Evolutionary conservation across 64 coral and sea anemone genomes (phyloP).

Genomic region (Hydrozoanthus tunicans): DNA sequence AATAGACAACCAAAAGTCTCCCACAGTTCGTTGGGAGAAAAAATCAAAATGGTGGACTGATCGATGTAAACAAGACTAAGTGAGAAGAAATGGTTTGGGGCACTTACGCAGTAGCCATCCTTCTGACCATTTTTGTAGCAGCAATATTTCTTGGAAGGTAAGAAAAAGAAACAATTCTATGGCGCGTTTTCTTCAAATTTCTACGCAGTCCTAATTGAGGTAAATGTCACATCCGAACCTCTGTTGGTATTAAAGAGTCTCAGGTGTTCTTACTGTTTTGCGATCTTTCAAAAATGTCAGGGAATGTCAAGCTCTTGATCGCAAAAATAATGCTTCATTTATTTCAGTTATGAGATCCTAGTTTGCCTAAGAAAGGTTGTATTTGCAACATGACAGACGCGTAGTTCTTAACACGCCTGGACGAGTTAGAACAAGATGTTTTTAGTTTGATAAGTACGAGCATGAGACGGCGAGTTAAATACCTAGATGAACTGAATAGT

Average conservation of each 20-base stretch:
- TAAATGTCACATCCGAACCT: too few relatives aligned
- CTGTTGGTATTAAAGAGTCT: not conserved
- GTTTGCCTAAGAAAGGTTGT: not conserved
- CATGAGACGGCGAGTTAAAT: too few relatives aligned
- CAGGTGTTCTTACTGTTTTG: not conserved
- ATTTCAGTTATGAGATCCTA: not conserved
- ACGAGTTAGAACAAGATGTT: too few relatives aligned
- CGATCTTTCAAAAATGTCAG: too few relatives aligned
- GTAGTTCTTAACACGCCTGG: too few relatives aligned
- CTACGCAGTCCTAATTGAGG: not conserved
- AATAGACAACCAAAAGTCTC: not conserved
- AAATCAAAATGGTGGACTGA: slow-evolving; percentile 38
- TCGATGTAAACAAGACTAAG: not conserved
- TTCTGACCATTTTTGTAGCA: slow-evolving; percentile 26
- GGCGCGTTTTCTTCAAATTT: not conserved
- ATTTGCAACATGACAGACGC: too few relatives aligned
- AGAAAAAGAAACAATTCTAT: not conserved
- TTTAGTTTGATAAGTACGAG: too few relatives aligned
- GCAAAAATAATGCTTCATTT: not conserved
- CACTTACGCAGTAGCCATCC: not conserved
- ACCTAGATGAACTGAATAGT: too few relatives aligned
- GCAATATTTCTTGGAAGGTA: slow-evolving; percentile 56
- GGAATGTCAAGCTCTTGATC: not conserved
- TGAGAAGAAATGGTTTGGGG: slow-evolving; percentile 9
- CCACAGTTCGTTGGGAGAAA: not conserved